Evolutionary conservation across 2,888 invertebrate genomes (phyloP).

Genomic region (Xestoiulus laeticollis): DNA sequence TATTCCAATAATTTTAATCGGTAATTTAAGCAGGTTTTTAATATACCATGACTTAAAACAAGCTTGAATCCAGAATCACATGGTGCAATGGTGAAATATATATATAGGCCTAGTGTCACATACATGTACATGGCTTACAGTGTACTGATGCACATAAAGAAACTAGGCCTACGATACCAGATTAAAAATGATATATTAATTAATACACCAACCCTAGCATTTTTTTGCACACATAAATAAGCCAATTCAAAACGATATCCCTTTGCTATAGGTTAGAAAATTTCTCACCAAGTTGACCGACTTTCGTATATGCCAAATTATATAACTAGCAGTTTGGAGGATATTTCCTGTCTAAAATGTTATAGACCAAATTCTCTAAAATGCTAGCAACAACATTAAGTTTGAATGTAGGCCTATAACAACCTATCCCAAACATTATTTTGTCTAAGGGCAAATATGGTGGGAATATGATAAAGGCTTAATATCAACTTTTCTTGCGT

Average conservation of each 20-base stretch:
- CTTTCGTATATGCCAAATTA: neutral
- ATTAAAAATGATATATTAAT: neutral
- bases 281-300: neutral
- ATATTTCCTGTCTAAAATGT: neutral
- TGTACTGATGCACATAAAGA: neutral
- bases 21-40: neutral
- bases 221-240: neutral
- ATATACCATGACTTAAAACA: too few relatives aligned
- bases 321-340: neutral
- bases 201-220: neutral
- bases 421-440: too few relatives aligned
- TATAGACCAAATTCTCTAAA: too few relatives aligned
- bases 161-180: neutral
- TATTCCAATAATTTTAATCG: neutral
- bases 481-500: too few relatives aligned
- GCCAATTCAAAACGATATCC: neutral
- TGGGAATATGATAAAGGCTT: too few relatives aligned
- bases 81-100: neutral
- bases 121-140: neutral
- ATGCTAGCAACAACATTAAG: too few relatives aligned
- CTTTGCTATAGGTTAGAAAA: neutral
- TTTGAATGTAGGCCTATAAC: too few relatives aligned
- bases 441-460: too few relatives aligned
- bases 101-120: too few relatives aligned
- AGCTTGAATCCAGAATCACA: neutral